A percentile compares a stretch with the other conserved stretches of the same genome.
Conservation (phyloP, 1,140 invertebrate species). For the Drosophila pseudoananassae region DNA sequence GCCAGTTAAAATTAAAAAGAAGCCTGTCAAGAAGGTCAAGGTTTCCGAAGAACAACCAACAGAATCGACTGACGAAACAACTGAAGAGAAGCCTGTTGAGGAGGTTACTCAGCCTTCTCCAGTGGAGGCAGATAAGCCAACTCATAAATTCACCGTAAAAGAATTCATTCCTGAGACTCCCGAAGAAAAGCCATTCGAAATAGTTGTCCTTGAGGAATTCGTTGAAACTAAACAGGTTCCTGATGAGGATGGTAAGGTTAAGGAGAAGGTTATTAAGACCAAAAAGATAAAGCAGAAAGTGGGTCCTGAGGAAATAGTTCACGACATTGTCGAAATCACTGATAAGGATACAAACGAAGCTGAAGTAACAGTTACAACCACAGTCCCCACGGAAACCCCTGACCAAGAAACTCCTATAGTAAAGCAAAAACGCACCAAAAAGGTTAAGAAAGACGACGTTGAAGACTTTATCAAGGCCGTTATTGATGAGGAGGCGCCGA, state of each 20-base stretch:
- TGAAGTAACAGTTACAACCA: slow-evolving; percentile 65
- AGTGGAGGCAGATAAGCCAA: slow-evolving; percentile 50
- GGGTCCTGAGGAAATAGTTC: slow-evolving; percentile 57
- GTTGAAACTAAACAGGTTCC: slow-evolving; percentile 47
- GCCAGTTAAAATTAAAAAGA: slow-evolving; percentile 79
- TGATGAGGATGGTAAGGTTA: slow-evolving; percentile 56
- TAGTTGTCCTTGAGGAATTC: slow-evolving; percentile 64
- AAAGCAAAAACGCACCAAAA: slow-evolving; percentile 67
- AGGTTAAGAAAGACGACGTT: slow-evolving; percentile 67
- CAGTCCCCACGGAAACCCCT: slow-evolving; percentile 45
- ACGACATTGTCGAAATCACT: slow-evolving; percentile 70
- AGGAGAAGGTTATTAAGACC: slow-evolving; percentile 72
- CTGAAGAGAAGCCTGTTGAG: slow-evolving; percentile 32
- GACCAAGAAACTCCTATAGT: slow-evolving; percentile 61
- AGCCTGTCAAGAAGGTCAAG: slow-evolving; percentile 66
- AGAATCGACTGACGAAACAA: slow-evolving; percentile 41
- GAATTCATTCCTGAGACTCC: slow-evolving; percentile 72
- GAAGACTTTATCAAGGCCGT: slow-evolving; percentile 68
- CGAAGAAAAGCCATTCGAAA: slow-evolving; percentile 60
- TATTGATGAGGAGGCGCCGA: slow-evolving; percentile 59
- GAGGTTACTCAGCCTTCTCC: slow-evolving; percentile 13
- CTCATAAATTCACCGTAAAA: slow-evolving; percentile 52
- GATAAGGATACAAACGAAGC: slow-evolving; percentile 79
- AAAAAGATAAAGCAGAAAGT: slow-evolving; percentile 77
- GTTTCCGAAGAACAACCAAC: slow-evolving; percentile 61